Conservation (phyloP, 2,888 invertebrate species). For the Antheraea yamamai region DNA sequence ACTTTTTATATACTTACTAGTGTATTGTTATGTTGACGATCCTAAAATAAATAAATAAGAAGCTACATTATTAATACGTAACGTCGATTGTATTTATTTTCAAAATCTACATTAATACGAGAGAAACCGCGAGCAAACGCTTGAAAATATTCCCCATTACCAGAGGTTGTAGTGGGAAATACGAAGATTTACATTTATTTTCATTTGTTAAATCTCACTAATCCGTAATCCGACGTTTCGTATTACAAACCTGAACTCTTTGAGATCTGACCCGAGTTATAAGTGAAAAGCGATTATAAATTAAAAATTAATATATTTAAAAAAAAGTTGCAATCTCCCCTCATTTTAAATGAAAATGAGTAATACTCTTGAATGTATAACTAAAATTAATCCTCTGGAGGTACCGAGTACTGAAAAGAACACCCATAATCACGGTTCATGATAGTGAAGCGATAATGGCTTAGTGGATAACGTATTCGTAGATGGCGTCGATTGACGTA, state of each 20-base stretch:
- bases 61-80: no score
- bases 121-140: background rate
- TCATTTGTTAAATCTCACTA: slow-evolving; percentile 59
- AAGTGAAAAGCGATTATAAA: slow-evolving; percentile 11
- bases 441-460: no score
- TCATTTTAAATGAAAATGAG: background rate
- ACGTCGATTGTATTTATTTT: no score
- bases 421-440: no score
- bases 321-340: background rate
- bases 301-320: background rate
- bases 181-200: slow-evolving; percentile 56
- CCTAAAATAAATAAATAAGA: no score
- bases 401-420: no score
- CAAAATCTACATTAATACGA: background rate
- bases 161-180: slow-evolving; percentile 39
- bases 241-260: slow-evolving; percentile 48
- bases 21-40: no score
- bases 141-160: background rate
- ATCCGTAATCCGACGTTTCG: slow-evolving; percentile 62
- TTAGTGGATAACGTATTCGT: no score
- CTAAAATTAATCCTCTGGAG: background rate
- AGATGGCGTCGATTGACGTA: no score
- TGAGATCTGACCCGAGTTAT: slow-evolving; percentile 24
- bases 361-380: background rate
- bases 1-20: no score